Percentiles rank a stretch among this genome's conserved stretches.
These are phyloP conservation scores for Spinus pinus DNA, from an alignment of 2,797 vertebrate genomes.

Conservation along the genomic window DNA sequence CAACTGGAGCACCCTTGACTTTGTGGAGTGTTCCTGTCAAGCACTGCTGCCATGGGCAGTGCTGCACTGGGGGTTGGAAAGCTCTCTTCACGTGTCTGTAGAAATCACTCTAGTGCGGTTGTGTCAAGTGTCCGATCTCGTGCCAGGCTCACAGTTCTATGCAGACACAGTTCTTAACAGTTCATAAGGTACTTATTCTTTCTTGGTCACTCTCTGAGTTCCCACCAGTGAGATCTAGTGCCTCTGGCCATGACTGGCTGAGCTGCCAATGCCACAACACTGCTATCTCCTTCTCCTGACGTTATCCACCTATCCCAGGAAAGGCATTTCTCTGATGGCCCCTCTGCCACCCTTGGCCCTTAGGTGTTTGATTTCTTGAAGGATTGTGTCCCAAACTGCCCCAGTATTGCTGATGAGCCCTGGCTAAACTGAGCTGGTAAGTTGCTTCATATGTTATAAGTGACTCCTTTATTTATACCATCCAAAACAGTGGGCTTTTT, in stretches of 20 bases:
- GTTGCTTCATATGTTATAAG: neutral
- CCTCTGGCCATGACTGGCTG: neutral
- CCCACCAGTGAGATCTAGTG: neutral
- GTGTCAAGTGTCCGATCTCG: neutral
- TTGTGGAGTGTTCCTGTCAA: neutral
- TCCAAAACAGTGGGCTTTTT: neutral
- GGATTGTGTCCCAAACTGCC: neutral
- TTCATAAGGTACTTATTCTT: neutral
- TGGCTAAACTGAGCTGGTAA: neutral
- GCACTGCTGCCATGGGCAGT: neutral
- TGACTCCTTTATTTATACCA: neutral
- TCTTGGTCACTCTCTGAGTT: neutral
- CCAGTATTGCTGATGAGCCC: neutral
- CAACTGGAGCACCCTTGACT: neutral
- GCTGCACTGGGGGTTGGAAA: fast-evolving
- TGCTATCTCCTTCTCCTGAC: fast-evolving
- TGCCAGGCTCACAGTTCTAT: neutral
- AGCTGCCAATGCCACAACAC: neutral
- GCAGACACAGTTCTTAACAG: neutral
- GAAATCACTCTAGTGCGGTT: neutral
- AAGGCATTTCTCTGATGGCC: neutral
- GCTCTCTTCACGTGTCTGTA: neutral
- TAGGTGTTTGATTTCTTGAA: neutral
- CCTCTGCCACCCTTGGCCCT: neutral
- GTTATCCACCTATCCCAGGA: neutral